These are phyloP conservation scores for Manis javanica DNA, from an alignment of 2,797 vertebrate species.

Conservation along the genomic window DNA sequence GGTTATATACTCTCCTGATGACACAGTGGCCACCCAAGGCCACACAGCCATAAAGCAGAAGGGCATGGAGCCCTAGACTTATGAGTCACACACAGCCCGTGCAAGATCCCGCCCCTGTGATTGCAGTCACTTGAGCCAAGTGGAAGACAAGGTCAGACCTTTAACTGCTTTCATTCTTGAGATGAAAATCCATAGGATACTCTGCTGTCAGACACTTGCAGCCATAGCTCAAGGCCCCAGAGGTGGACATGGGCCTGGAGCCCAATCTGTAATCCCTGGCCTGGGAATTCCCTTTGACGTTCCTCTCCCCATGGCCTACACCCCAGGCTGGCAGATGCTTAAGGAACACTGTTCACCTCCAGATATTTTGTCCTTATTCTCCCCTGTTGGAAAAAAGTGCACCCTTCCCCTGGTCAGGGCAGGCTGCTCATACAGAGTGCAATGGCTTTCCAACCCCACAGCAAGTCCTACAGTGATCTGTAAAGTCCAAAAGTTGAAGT, in stretches of 20 bases:
- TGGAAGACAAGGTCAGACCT: neutral
- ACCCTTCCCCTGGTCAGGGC: neutral
- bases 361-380: neutral
- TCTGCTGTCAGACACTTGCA: too few relatives aligned
- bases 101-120: neutral
- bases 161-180: neutral
- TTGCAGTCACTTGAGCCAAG: neutral
- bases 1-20: neutral
- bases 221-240: neutral
- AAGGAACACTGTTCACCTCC: neutral
- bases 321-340: neutral
- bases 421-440: fast-evolving
- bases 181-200: neutral
- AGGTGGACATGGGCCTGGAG: too few relatives aligned
- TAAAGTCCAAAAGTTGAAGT: neutral
- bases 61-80: neutral
- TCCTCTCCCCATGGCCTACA: neutral
- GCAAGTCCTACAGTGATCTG: neutral
- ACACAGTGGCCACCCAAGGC: neutral
- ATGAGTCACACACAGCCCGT: neutral
- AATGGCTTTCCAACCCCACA: neutral
- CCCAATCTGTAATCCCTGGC: neutral
- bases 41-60: neutral
- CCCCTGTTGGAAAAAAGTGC: neutral
- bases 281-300: too few relatives aligned